phyloP scores from a whole-genome alignment of 2,888 invertebrate species.

The Hydrotaea diabolus region DNA sequence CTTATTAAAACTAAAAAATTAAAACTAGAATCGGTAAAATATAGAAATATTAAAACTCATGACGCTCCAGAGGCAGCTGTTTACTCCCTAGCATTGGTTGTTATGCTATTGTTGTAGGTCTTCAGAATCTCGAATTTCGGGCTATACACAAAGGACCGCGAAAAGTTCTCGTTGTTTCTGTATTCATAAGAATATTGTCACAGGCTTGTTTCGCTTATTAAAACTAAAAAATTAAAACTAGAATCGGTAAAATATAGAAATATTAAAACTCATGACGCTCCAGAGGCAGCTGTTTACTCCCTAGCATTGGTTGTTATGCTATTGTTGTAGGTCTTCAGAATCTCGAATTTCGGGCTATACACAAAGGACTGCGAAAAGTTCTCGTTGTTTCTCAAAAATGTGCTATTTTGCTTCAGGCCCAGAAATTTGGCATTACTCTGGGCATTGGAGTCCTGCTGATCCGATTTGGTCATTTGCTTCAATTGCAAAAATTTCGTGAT shows the following conservation, averaged over 20 bases:
- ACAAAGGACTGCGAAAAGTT: constrained; percentile 13
- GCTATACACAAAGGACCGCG: constrained; percentile 5
- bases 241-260: background rate
- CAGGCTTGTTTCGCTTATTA: background rate
- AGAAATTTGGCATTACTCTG: constrained; percentile 5
- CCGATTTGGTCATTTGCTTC: constrained; percentile 3
- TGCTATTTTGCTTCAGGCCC: background rate
- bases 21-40: background rate
- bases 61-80: too few relatives aligned
- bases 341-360: constrained; percentile 30
- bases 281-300: background rate
- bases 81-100: background rate
- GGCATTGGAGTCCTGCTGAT: constrained; percentile 13
- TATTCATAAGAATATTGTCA: background rate
- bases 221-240: constrained; percentile 4
- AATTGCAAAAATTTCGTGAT: constrained; percentile 37
- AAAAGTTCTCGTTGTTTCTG: constrained; percentile 24
- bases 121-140: constrained; percentile 38
- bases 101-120: constrained; percentile 12
- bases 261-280: background rate
- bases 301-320: background rate
- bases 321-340: constrained; percentile 27
- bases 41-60: too few relatives aligned
- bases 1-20: constrained; percentile 2
- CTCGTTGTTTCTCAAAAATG: constrained; percentile 12